Conservation (phyloP, 2,113 vertebrate species). For the Tauraco erythrolophus region DNA sequence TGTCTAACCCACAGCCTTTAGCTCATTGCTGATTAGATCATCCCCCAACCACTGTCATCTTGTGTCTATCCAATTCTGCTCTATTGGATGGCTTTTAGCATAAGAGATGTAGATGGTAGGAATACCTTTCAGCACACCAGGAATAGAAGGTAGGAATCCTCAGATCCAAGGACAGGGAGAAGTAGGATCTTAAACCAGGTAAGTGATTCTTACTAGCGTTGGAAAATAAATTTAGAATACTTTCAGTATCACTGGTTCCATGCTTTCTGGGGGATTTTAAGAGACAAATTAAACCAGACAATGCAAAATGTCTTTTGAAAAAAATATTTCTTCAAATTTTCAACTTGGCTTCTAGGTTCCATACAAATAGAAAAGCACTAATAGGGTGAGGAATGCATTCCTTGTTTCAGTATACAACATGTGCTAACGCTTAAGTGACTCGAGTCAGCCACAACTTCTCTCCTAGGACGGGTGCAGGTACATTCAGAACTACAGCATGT, state of each 20-base stretch:
- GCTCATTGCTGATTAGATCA: neutral
- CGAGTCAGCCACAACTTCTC: neutral
- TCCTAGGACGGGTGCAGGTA: neutral
- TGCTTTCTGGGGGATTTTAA: neutral
- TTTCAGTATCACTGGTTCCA: neutral
- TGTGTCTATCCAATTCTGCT: neutral
- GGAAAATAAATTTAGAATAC: neutral
- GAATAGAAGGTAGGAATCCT: neutral
- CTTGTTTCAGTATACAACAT: neutral
- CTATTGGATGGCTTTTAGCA: neutral
- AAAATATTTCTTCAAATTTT: neutral
- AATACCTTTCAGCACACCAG: neutral
- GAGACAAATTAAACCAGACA: neutral
- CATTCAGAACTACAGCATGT: neutral
- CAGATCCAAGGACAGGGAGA: neutral
- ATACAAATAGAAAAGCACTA: neutral
- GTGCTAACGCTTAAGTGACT: neutral
- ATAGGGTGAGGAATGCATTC: neutral
- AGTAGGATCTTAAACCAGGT: neutral
- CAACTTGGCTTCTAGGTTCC: neutral
- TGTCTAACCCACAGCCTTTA: neutral
- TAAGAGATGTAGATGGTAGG: neutral
- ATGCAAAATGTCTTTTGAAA: neutral
- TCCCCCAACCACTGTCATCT: no score
- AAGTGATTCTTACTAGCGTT: neutral